Percentiles rank a stretch among this genome's conserved stretches.
These are phyloP conservation scores for Liodrosophila aerea DNA, from an alignment of 2,888 invertebrate genomes.

Conservation along the genomic window DNA sequence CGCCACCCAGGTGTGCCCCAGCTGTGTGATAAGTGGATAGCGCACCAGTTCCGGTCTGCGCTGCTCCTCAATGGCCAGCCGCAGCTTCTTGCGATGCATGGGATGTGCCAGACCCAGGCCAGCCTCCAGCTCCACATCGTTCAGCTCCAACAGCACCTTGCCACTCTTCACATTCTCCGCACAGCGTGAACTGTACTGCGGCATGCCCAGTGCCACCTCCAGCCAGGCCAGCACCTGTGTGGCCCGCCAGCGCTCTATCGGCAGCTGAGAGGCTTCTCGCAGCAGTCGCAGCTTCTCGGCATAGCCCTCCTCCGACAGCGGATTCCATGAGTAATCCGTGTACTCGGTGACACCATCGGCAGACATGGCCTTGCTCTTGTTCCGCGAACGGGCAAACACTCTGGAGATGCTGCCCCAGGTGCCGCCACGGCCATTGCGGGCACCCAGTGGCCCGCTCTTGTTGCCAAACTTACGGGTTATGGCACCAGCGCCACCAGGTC, in stretches of 20 bases:
- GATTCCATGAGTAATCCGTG: conserved; percentile 82
- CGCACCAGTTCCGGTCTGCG: conserved; percentile 93
- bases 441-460: conserved; percentile 80
- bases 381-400: conserved; percentile 92
- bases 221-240: conserved; percentile 97
- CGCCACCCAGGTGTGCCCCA: conserved; percentile 96
- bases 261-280: conserved; percentile 91
- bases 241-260: conserved; percentile 95
- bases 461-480: conserved; percentile 82
- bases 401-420: conserved; percentile 95
- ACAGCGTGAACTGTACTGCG: conserved; percentile 94
- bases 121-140: conserved; percentile 94
- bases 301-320: conserved; percentile 81
- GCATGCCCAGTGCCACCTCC: conserved; percentile 96
- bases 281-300: conserved; percentile 83
- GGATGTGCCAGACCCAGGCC: conserved; percentile 95
- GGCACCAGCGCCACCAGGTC: conserved; percentile 83
- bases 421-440: conserved; percentile 87
- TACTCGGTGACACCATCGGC: conserved; percentile 84
- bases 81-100: conserved; percentile 95
- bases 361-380: conserved; percentile 87
- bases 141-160: conserved; percentile 95
- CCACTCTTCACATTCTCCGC: conserved; percentile 97
- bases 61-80: conserved; percentile 96
- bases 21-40: conserved; percentile 92